Conservation (phyloP, 2,113 vertebrate genomes). For the Aleadryas rufinucha region DNA sequence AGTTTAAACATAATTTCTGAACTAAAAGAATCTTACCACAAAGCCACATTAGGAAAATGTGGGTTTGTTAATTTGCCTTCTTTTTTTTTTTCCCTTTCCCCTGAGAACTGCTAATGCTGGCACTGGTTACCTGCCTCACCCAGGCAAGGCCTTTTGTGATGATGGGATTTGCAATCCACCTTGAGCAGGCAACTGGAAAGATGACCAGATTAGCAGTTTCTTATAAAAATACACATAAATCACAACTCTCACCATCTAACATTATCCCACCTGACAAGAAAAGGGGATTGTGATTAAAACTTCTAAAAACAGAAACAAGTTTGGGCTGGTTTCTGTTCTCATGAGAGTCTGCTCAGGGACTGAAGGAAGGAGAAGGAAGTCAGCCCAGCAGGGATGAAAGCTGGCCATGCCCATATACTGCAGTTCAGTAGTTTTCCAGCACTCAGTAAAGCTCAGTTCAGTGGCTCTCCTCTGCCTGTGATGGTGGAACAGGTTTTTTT, state of each 20-base stretch:
- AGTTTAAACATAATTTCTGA: not conserved
- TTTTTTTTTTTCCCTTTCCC: not conserved
- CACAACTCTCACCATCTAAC: not conserved
- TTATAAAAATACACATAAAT: not conserved
- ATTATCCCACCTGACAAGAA: not conserved
- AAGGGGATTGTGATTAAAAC: not conserved
- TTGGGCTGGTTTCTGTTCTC: not conserved
- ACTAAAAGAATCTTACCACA: not conserved
- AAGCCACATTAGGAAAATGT: not conserved
- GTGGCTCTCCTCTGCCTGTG: not conserved
- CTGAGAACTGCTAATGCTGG: not conserved
- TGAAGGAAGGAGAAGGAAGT: not conserved
- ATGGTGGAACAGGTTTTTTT: not conserved
- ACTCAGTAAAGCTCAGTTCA: not conserved
- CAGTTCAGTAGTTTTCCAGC: slow-evolving; percentile 27
- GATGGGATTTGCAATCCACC: not conserved
- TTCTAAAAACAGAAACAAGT: not conserved
- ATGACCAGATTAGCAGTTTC: not conserved
- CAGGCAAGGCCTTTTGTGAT: not conserved
- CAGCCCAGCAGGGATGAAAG: rapidly evolving
- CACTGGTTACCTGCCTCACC: not conserved
- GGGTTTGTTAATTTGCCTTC: not conserved
- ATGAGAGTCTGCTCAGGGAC: not conserved
- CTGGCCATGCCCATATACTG: not conserved
- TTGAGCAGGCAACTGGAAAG: not conserved